Percentiles rank a stretch among this genome's conserved stretches.
These are phyloP conservation scores for Corvus cornix DNA, from an alignment of 2,113 vertebrate species.

Conservation along the genomic window DNA sequence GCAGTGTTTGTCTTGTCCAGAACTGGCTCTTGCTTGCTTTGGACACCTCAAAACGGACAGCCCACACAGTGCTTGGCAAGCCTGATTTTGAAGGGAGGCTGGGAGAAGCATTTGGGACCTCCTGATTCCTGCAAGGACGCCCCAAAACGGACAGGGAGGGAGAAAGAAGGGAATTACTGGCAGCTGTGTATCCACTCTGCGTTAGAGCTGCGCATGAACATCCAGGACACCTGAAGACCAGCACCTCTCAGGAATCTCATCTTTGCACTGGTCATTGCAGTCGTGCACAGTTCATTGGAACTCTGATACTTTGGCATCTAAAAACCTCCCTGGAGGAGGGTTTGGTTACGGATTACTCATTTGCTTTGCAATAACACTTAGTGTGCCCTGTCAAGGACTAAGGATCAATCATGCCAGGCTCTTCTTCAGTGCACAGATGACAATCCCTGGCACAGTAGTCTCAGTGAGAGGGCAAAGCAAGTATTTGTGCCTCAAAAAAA, in stretches of 20 bases:
- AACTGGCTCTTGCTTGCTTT: not conserved
- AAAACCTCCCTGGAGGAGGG: not conserved
- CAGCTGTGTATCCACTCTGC: accelerated
- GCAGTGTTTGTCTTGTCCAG: not conserved
- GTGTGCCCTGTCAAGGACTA: accelerated
- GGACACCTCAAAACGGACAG: not conserved
- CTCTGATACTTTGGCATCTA: not conserved
- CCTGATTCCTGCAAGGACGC: not conserved
- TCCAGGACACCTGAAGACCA: accelerated
- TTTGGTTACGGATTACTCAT: not conserved
- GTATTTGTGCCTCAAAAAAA: not conserved
- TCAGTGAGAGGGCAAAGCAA: not conserved
- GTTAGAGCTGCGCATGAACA: accelerated
- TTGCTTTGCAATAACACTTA: not conserved
- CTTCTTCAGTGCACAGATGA: not conserved
- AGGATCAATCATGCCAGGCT: not conserved
- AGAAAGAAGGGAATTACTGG: not conserved
- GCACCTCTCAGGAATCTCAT: too few species aligned
- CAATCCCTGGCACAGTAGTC: accelerated
- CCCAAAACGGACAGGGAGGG: not conserved
- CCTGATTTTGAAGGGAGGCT: too few species aligned
- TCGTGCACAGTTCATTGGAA: not conserved
- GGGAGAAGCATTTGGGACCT: too few species aligned
- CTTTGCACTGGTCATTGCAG: not conserved
- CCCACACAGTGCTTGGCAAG: too few species aligned